Evolutionary conservation across 2,888 invertebrate species (phyloP).

Genomic region (Abrostola tripartita): DNA sequence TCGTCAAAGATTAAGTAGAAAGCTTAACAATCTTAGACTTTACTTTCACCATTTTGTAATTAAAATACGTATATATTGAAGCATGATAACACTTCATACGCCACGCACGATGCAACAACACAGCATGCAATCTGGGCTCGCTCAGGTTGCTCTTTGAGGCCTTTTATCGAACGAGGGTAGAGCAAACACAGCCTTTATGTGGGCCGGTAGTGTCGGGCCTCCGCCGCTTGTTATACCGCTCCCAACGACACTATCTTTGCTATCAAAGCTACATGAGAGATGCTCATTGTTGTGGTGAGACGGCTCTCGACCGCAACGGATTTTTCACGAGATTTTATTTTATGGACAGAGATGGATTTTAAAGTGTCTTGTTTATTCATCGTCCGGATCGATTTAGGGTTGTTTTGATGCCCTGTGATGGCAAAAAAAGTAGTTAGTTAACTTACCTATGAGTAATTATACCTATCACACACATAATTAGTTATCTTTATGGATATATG

Average conservation of each 20-base stretch:
- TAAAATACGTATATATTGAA: too few relatives aligned
- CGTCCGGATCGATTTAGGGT: too few relatives aligned
- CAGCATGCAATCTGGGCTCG: constrained; percentile 22
- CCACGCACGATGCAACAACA: constrained; percentile 1
- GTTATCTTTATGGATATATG: too few relatives aligned
- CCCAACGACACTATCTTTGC: constrained; percentile 25
- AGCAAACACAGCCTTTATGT: constrained; percentile 44
- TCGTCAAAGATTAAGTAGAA: too few relatives aligned
- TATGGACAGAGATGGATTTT: neutral
- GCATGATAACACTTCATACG: neutral
- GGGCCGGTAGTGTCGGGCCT: constrained; percentile 3
- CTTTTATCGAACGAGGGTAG: constrained; percentile 35
- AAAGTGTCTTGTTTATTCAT: too few relatives aligned
- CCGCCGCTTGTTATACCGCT: constrained; percentile 8
- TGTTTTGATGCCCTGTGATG: too few relatives aligned
- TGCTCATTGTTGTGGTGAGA: constrained; percentile 16
- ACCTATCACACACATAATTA: too few relatives aligned
- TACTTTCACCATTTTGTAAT: too few relatives aligned
- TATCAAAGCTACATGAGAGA: constrained; percentile 28
- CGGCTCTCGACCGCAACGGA: neutral
- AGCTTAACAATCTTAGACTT: too few relatives aligned
- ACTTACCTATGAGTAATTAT: too few relatives aligned
- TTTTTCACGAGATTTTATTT: constrained; percentile 4
- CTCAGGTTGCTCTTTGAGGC: constrained; percentile 25
- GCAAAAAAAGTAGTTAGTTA: too few relatives aligned